Conservation (phyloP, 2,797 vertebrate genomes). For the Onychomys leucogaster region DNA sequence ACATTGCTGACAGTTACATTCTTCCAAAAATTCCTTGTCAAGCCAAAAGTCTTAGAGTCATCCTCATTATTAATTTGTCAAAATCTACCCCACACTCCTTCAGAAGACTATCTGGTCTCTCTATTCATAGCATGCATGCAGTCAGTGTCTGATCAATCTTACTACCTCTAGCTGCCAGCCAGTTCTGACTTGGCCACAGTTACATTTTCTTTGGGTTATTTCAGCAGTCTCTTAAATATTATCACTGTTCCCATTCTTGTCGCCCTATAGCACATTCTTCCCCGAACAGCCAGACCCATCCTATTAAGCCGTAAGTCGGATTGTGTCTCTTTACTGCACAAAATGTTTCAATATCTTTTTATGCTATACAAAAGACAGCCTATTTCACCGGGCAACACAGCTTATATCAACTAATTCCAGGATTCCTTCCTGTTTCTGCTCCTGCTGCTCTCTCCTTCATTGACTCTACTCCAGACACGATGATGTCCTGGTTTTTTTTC, state of each 20-base stretch:
- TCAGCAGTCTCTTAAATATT: background rate
- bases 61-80: background rate
- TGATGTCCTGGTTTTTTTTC: background rate
- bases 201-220: background rate
- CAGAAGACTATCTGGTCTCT: background rate
- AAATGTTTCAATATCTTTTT: background rate
- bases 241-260: background rate
- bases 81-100: background rate
- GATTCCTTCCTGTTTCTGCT: background rate
- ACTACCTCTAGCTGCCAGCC: background rate
- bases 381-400: background rate
- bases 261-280: background rate
- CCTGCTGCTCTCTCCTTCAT: background rate
- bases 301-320: background rate
- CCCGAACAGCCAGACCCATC: background rate
- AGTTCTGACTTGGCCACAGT: background rate
- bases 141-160: background rate
- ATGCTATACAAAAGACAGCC: background rate
- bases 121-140: background rate
- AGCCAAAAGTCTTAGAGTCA: background rate
- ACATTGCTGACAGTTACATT: background rate
- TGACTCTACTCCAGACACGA: background rate
- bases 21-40: constrained; percentile 11
- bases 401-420: background rate
- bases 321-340: background rate